These are phyloP conservation scores for Spodoptera picta DNA, from an alignment of 2,888 invertebrate species.

Conservation along the genomic window DNA sequence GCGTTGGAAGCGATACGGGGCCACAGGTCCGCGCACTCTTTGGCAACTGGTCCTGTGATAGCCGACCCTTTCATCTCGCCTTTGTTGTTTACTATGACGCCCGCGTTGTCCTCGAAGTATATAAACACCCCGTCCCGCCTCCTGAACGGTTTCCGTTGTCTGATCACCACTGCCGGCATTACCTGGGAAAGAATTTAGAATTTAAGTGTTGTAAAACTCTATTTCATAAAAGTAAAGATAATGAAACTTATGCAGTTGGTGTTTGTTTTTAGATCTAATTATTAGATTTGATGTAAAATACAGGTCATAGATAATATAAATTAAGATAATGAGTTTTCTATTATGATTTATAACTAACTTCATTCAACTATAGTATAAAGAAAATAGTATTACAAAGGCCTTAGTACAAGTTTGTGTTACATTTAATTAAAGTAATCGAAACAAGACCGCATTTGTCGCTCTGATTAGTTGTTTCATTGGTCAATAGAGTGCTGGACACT, in stretches of 20 bases:
- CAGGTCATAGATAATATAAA: too few relatives aligned
- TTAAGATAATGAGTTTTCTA: too few relatives aligned
- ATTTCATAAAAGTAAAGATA: not conserved
- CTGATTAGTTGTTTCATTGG: too few relatives aligned
- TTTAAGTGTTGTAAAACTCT: not conserved
- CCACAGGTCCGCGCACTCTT: slow-evolving; percentile 99
- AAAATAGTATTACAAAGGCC: too few relatives aligned
- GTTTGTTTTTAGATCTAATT: not conserved
- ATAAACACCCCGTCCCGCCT: slow-evolving; percentile 99
- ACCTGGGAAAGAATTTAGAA: slow-evolving; percentile 88
- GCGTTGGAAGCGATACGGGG: slow-evolving; percentile 99
- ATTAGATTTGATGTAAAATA: too few relatives aligned
- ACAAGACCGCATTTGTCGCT: too few relatives aligned
- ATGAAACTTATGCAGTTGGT: not conserved
- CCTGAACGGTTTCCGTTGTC: slow-evolving; percentile 99
- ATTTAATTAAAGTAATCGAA: too few relatives aligned
- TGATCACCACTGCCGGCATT: slow-evolving; percentile 99
- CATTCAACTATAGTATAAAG: too few relatives aligned
- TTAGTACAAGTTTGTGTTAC: too few relatives aligned
- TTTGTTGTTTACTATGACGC: slow-evolving; percentile 99
- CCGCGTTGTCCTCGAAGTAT: slow-evolving; percentile 99
- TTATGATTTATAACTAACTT: too few relatives aligned
- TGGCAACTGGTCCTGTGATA: slow-evolving; percentile 99
- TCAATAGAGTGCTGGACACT: too few relatives aligned
- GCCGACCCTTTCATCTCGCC: slow-evolving; percentile 99